phyloP scores from a whole-genome alignment of 2,113 vertebrate genomes.

The Vanacampus margaritifer region DNA sequence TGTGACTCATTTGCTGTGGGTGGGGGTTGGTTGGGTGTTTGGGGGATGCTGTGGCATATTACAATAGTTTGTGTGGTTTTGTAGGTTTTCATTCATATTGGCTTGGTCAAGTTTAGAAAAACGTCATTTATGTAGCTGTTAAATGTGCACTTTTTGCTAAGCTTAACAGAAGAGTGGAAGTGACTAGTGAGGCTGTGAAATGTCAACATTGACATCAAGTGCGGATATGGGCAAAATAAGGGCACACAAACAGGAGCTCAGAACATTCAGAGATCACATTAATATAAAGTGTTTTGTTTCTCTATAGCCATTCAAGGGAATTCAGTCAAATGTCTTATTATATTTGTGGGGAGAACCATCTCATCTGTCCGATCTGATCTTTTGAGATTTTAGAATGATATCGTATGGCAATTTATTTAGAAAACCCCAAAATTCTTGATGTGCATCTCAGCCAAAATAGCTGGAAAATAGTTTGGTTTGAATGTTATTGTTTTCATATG shows the following conservation, averaged over 20 bases:
- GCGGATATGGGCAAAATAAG: neutral
- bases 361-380: too few species aligned
- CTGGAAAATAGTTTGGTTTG: too few species aligned
- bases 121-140: neutral
- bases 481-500: too few species aligned
- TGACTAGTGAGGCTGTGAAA: neutral
- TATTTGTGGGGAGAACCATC: neutral
- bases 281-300: neutral
- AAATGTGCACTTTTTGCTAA: neutral
- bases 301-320: neutral
- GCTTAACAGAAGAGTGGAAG: neutral
- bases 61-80: neutral
- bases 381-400: too few species aligned
- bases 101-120: neutral
- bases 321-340: neutral
- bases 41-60: conserved; percentile 8
- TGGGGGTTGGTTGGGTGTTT: too few species aligned
- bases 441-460: too few species aligned
- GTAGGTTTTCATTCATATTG: conserved; percentile 3
- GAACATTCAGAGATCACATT: neutral
- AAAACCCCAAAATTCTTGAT: too few species aligned
- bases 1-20: neutral
- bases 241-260: neutral
- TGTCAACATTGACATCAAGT: neutral
- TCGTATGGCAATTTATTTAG: too few species aligned